These are phyloP conservation scores for Origma solitaria DNA, from an alignment of 2,113 vertebrate species.

Conservation along the genomic window DNA sequence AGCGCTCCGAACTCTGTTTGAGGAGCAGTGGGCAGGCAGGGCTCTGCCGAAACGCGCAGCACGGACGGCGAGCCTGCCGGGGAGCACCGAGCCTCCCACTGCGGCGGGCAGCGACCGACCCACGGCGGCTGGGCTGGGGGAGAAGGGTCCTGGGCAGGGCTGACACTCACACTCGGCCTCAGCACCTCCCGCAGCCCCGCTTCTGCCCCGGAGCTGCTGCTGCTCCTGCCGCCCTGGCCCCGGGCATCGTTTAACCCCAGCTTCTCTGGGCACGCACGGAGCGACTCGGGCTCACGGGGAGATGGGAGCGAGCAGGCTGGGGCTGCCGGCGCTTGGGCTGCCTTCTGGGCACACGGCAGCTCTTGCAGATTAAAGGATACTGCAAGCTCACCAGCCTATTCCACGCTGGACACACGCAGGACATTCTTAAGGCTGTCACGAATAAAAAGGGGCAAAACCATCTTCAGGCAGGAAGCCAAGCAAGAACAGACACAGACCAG, in stretches of 20 bases:
- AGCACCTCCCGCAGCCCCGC: not conserved
- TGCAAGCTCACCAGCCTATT: not conserved
- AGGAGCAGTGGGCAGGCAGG: not conserved
- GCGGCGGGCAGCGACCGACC: fast-evolving
- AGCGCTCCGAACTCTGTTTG: not conserved
- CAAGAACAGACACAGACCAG: not conserved
- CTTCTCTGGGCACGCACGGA: not conserved
- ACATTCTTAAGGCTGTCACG: not conserved
- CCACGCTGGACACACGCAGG: not conserved
- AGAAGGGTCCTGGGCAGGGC: not conserved
- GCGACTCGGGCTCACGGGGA: not conserved
- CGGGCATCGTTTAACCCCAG: not conserved
- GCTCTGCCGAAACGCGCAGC: not conserved
- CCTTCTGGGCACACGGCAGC: not conserved
- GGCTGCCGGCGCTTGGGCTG: not conserved
- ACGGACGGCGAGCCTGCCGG: not conserved
- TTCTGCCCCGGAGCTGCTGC: not conserved
- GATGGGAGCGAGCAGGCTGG: not conserved
- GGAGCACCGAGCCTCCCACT: not conserved
- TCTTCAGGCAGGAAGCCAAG: not conserved
- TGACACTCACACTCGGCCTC: not conserved
- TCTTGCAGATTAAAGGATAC: not conserved
- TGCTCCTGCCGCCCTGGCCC: not conserved
- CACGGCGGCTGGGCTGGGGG: fast-evolving
- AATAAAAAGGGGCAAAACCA: not conserved